These are phyloP conservation scores for Pseudochromis fuscus DNA, from an alignment of 2,797 vertebrate species.

Conservation along the genomic window DNA sequence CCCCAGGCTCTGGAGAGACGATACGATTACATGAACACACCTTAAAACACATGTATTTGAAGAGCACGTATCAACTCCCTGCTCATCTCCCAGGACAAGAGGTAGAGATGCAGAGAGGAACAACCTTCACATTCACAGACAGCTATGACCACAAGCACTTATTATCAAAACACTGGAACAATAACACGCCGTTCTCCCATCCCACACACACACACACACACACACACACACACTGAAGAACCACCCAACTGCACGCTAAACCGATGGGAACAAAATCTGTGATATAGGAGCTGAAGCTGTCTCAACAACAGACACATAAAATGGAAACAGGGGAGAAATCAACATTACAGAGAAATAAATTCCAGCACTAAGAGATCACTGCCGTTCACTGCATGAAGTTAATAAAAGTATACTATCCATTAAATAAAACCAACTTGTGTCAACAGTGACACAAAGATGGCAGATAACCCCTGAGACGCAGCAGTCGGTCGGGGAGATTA, in stretches of 20 bases:
- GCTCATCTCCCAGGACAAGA: slow-evolving; percentile 1
- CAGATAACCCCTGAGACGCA: slow-evolving; percentile 13
- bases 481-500: slow-evolving; percentile 33
- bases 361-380: background rate
- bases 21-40: slow-evolving; percentile 2
- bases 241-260: too few relatives aligned
- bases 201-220: slow-evolving; percentile 12
- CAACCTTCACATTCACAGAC: slow-evolving; percentile 47
- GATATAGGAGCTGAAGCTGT: too few relatives aligned
- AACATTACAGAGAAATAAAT: background rate
- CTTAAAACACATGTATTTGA: background rate
- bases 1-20: background rate
- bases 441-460: too few relatives aligned
- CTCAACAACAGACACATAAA: too few relatives aligned
- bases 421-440: background rate
- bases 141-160: background rate
- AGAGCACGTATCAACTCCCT: background rate
- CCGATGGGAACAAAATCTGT: too few relatives aligned
- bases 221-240: slow-evolving; percentile 14
- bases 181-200: background rate
- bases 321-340: background rate
- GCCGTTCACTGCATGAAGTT: background rate
- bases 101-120: too few relatives aligned
- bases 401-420: background rate
- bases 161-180: too few relatives aligned